Evolutionary conservation across 1,140 invertebrate species (phyloP), one percentile per base, ranked within the genome.

Genomic region (Vollenhovia emeryi): DNA sequence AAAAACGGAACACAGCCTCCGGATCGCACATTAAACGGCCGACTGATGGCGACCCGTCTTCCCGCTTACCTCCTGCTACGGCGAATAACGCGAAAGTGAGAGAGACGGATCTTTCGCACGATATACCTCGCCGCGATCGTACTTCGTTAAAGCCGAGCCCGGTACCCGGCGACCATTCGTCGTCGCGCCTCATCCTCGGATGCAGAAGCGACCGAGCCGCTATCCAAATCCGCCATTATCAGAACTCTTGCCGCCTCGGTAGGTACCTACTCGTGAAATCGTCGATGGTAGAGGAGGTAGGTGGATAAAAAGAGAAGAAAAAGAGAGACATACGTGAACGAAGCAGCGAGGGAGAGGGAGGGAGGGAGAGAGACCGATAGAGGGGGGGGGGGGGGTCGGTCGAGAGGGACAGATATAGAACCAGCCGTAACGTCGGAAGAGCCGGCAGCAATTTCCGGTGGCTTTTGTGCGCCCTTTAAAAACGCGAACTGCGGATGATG

Each of bases 201-300:
- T 64, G 69, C 60, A 75, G 50, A 68, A 84, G 50, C 75, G 68
- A 55, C 73, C 69, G 73, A 86, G 73, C 57, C 76, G 71, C 83
- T 91, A 92, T 92, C 91, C 90, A 92, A 93, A 93, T 92, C 87
- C 88, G 59, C 89, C 86, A 90, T 93, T 93, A 93, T 92, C 91
- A 86, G 80, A 91, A 91, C 84, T 88, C 80, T 86, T 85, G 84
- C 85, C 86, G 84, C 87, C 88, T 90, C 88, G 69, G 73, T 89
- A 84, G 85, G 87, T 88, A 91, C 80, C 83, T 79, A 85, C 78
- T 84, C 76, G 86, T 87, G 88, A 87, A 89, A 85, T 90, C 89
- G 82, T 88, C 78, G 86, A 76, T 78, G 69, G 76, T 9, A 69
- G 68, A 57, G 64, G 33, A 78, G 52, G 52, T 71, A 74, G 57